Conservation (phyloP, 2,113 vertebrate genomes). For the Odobenus rosmarus region DNA sequence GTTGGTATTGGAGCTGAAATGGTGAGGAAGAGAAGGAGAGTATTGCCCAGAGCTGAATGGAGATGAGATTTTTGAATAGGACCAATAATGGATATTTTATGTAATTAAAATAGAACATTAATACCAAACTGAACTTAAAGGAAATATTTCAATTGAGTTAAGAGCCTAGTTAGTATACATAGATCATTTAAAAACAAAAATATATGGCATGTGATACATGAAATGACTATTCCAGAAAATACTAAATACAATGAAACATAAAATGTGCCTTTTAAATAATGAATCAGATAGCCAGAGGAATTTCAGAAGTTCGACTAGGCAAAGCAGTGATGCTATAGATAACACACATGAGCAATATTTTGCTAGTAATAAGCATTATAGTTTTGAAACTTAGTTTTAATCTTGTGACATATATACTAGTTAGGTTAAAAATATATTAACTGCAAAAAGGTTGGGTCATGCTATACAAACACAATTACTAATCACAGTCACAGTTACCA, state of each 20-base stretch:
- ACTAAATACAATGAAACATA: not conserved
- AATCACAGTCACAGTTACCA: not conserved
- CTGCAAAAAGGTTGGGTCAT: not conserved
- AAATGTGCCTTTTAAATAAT: not conserved
- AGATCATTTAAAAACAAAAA: conserved; percentile 36
- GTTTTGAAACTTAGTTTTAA: conserved; percentile 39
- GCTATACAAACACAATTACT: not conserved
- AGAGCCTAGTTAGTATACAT: not conserved
- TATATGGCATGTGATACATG: not conserved
- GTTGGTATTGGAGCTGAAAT: not conserved
- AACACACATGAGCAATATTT: not conserved
- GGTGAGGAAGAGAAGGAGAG: not conserved
- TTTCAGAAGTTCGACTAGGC: conserved; percentile 21
- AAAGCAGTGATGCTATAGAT: not conserved
- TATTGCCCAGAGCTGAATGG: not conserved
- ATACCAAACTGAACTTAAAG: conserved; percentile 42
- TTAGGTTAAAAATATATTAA: not conserved
- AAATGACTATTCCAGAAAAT: conserved; percentile 32
- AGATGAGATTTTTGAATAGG: not conserved
- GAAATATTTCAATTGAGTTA: not conserved
- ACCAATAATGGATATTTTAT: not conserved
- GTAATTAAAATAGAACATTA: not conserved
- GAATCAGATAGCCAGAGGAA: not conserved
- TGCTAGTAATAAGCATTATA: not conserved
- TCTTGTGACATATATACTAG: not conserved